These are phyloP conservation scores for Gymnocephalus cernua DNA, from an alignment of 2,113 vertebrate genomes.

Conservation along the genomic window DNA sequence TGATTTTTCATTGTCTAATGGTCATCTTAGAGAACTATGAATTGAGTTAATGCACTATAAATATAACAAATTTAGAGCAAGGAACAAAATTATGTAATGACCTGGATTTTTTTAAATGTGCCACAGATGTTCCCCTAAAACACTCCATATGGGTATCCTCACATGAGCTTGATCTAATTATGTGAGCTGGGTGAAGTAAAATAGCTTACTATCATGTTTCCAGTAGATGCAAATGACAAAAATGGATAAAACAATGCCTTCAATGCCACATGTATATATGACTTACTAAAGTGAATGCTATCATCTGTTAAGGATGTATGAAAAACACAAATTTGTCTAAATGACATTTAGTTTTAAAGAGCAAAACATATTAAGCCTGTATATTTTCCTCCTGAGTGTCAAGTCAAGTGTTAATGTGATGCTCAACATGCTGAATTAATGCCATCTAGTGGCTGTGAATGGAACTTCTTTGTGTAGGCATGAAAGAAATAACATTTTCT, in stretches of 20 bases:
- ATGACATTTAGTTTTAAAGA: background rate
- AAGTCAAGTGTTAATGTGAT: slow-evolving; percentile 1
- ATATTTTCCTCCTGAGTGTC: background rate
- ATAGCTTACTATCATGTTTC: background rate
- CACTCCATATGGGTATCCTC: slow-evolving; percentile 38
- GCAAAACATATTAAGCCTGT: background rate
- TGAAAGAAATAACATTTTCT: slow-evolving; percentile 6
- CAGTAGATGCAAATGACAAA: background rate
- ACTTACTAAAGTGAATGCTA: background rate
- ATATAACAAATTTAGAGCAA: slow-evolving; percentile 28
- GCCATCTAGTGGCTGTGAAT: slow-evolving; percentile 46
- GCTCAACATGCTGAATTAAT: slow-evolving; percentile 17
- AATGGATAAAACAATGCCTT: background rate
- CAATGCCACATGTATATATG: too few relatives aligned
- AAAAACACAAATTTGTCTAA: background rate
- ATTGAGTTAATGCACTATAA: slow-evolving; percentile 2
- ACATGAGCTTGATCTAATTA: slow-evolving; percentile 27
- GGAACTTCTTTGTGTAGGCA: background rate
- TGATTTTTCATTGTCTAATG: background rate
- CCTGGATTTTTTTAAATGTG: slow-evolving; percentile 47
- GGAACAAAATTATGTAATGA: slow-evolving; percentile 38
- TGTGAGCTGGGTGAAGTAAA: slow-evolving; percentile 2
- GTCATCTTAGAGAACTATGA: background rate
- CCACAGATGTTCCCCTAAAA: slow-evolving; percentile 60
- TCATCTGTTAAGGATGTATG: background rate